Evolutionary conservation across 2,113 vertebrate genomes (phyloP).

Genomic region (Lampris megalopsis): DNA sequence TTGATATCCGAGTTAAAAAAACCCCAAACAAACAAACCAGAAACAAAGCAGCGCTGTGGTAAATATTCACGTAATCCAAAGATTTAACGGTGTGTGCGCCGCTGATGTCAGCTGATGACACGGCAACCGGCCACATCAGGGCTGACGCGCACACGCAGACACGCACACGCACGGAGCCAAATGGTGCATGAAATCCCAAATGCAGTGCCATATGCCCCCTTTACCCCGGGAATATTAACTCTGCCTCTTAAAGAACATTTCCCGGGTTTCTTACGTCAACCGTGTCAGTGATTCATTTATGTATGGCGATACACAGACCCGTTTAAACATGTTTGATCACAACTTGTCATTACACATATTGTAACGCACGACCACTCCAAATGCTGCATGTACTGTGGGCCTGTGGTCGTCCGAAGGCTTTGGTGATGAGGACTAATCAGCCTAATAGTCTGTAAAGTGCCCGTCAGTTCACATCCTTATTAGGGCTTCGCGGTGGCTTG

Average conservation of each 20-base stretch:
- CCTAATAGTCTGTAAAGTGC: background rate
- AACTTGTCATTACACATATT: too few relatives aligned
- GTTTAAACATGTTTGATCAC: too few relatives aligned
- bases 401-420: background rate
- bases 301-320: too few relatives aligned
- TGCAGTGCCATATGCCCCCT: conserved; percentile 40
- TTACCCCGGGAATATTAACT: background rate
- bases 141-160: background rate
- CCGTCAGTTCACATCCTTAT: background rate
- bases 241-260: background rate
- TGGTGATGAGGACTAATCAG: conserved; percentile 2
- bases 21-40: too few relatives aligned
- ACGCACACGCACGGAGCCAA: conserved; percentile 38
- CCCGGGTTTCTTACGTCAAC: too few relatives aligned
- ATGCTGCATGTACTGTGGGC: background rate
- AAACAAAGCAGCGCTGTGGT: too few relatives aligned
- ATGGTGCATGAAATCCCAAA: conserved; percentile 72
- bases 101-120: background rate
- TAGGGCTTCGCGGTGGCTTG: background rate
- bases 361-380: too few relatives aligned
- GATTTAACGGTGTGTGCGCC: too few relatives aligned
- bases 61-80: too few relatives aligned
- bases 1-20: too few relatives aligned
- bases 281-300: too few relatives aligned
- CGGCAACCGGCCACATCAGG: conserved; percentile 10